Base-by-base conservation (phyloP, 1,140 invertebrate genomes). In the Lordiphosa clarofinis region DNA sequence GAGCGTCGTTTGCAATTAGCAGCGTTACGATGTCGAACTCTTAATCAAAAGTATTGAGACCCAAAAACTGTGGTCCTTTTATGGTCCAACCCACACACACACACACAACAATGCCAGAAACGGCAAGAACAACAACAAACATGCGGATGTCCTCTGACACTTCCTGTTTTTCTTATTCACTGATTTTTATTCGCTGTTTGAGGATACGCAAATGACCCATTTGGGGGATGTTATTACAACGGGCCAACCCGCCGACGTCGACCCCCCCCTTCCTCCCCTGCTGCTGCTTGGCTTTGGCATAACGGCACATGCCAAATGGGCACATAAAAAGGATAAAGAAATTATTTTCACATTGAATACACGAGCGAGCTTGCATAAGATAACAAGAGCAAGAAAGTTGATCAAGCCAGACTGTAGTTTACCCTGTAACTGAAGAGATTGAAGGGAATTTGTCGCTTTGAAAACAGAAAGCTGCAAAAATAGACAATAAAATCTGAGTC, bases 161-260 rank as follows among this genome's bases (percentile, higher is more conserved):
- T 81, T 86, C 81, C 75, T 86, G 74, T 86, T 87, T 87, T 87
- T 87, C 86, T 86, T 88, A 79, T 86, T 88, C 86, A 88, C 86
- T 88, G 86, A 88, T 88, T 88, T 88, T 88, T 88, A 88, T 87
- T 75, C 81, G 86, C 81, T 88, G 87, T 88, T 88, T 88, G 87
- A 88, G 87, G 87, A 87, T 87, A 88, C 84, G 86, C 87, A 88
- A 88, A 88, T 88, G 86, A 87, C 87, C 87, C 87, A 88, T 88
- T 88, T 88, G 87, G 84, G 87, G 87, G 87, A 88, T 88, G 87
- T 88, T 88, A 88, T 88, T 87, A 88, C 72, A 87, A 61, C 68
- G 42, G n/a, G 44, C 50, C 58, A 54, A 65, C 64, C 71, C 84
- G 39, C 48, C 56, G 64, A 52, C 68, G 59, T 56, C 59, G 43